Conservation (phyloP, 2,797 vertebrate genomes). For the Lepilemur ruficaudatus region DNA sequence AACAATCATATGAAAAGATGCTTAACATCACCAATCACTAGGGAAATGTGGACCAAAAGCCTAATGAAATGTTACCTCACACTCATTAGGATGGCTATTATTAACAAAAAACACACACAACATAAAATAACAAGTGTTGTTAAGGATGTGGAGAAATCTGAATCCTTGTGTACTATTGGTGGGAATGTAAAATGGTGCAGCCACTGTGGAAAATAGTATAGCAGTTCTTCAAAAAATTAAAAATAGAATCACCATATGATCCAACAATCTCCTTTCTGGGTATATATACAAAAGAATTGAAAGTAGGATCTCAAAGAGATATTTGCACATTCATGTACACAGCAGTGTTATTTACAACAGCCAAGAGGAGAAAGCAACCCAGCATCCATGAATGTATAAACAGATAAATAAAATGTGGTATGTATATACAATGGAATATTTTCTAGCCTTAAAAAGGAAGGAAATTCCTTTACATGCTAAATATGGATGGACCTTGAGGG, state of each 20-base stretch:
- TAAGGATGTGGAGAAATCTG: neutral
- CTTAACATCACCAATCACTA: neutral
- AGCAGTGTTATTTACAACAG: neutral
- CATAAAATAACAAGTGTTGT: neutral
- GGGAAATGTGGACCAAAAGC: neutral
- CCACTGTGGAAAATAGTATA: neutral
- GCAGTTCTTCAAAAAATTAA: neutral
- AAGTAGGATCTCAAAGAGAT: neutral
- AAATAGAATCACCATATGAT: neutral
- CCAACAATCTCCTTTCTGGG: neutral
- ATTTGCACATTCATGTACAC: neutral
- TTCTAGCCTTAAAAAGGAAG: neutral
- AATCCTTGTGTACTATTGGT: neutral
- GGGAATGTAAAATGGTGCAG: neutral
- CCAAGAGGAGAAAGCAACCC: neutral
- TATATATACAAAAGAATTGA: neutral
- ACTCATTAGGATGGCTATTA: neutral
- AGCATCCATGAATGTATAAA: neutral
- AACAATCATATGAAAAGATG: neutral
- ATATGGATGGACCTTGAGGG: neutral
- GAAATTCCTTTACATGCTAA: neutral
- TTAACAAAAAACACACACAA: neutral
- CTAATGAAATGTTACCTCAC: neutral
- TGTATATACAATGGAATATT: neutral
- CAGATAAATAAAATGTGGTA: neutral